Evolutionary conservation across 2,888 invertebrate genomes (phyloP), one percentile per base, ranked within the genome.

Genomic region (Pammene aurita): DNA sequence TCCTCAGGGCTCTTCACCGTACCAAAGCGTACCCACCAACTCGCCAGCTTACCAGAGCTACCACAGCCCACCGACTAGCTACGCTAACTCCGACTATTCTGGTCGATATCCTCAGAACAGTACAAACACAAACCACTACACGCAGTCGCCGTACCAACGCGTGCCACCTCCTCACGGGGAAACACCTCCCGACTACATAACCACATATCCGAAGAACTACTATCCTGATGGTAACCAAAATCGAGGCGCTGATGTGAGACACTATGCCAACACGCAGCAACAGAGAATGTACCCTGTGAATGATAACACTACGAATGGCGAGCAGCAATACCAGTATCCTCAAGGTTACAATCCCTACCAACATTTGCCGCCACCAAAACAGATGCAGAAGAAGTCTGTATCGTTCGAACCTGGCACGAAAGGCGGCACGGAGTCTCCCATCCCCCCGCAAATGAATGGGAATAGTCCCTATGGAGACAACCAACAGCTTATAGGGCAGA

Each of bases 341-440:
- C 88, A 83, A 88, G 80, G 79, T 38, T 91, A 89, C 73, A 89
- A 86, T 70, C 94, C 95, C 0, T 96, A 96, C 78, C 95, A 95
- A 82, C 95, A 94, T 77, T 90, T 94, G 46, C 93, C 94, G 6
- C 90, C 93, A 6, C 89, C 94, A 10, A 94, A 95, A 76, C 94
- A 94, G 76, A 85, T 94, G 57, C 94, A 93, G 77, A 96, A 96
- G 80, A 96, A 95, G 76, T 93, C 93, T 58, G 95, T 96, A 4
- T 95, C 95, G 73, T 96, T 96, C 77, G 96, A 96, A 79, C 94
- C 95, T 0, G 95, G 95, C 10, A 95, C 96, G 2, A 96, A 96
- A 78, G 95, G 95, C 1, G 95, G 95, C 7, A 86, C 90, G 4
- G 93, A 94, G 54, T 93, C 93, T 13, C 93, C 93, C 0, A 77